Evolutionary conservation across 2,888 invertebrate species (phyloP), one percentile per base, ranked within the genome.

Genomic region (Hoplodrina blanda): DNA sequence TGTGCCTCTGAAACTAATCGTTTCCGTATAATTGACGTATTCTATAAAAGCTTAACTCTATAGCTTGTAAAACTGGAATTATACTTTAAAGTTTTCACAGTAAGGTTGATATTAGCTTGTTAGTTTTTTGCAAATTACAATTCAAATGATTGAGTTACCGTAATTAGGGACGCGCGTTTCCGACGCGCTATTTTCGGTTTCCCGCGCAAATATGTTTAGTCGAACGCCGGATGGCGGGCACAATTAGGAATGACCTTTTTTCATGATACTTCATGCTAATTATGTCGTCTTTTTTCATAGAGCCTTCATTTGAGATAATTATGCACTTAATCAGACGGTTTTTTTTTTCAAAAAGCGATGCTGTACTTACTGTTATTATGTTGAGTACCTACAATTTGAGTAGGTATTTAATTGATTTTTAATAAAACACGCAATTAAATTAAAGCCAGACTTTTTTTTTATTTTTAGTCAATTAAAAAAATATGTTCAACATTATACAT

Each of bases 1-100:
- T 94, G 93, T 91, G 94, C 91, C 90, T 90, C 91, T 92, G 92
- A 93, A 94, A 95, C 94, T 93, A 94, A 95, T 95, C 93, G 94
- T 92, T 95, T 95, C 95, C 95, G 91, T 84, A 89, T 89, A 73
- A 78, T 73, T 67, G 62, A 50, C 37, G 55, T 69, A 66, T 59
- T 68, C 17, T 2, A 61, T 74, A 90, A 90, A 46, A 82, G 37
- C 81, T 4, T 84, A 90, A 77, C 72, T 73, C n/a, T 17, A 33
- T 3, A n/a, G 3, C 7, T n/a, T 17, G 4, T 13, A 0, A 8
- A 74, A 17, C n/a, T 15, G 4, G 86, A 81, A 73, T 63, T 78
- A 17, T 11, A 55, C 73, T 69, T 70, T 90, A 85, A n/a, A 30
- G 0, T 0, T 0, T 0, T 0, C 0, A 0, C 0, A 0, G 0